Percentiles rank a stretch among this genome's conserved stretches.
phyloP scores from a whole-genome alignment of 1,140 invertebrate species.

The Papilio xuthus region DNA sequence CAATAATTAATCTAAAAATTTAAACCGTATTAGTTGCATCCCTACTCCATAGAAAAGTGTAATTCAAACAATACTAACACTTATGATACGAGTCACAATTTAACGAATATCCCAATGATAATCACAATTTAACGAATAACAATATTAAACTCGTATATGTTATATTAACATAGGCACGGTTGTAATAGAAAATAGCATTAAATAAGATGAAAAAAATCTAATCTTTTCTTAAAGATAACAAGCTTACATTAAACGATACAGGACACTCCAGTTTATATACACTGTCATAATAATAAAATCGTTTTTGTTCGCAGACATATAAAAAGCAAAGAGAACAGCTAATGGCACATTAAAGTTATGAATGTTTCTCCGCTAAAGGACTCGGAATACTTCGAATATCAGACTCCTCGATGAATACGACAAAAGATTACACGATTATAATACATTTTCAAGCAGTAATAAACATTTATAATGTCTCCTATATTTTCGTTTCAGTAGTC shows the following conservation, averaged over 20 bases:
- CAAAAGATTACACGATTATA: neutral
- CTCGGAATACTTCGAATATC: neutral
- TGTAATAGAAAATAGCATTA: neutral
- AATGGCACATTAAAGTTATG: constrained; percentile 23
- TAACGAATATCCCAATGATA: no score
- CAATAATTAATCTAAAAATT: no score
- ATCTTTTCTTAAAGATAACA: neutral
- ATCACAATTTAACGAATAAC: no score
- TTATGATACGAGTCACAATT: no score
- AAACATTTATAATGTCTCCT: constrained; percentile 8
- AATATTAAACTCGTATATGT: no score
- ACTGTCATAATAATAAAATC: neutral
- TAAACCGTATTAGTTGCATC: no score
- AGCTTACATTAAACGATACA: constrained; percentile 11
- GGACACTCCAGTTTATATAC: neutral
- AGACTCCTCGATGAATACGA: neutral
- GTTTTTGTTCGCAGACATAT: constrained; percentile 15
- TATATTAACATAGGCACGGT: neutral
- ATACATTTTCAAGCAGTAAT: neutral
- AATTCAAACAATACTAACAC: no score
- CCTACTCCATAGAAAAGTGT: no score
- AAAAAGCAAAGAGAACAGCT: constrained; percentile 1
- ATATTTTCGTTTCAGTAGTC: neutral
- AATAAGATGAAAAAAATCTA: neutral
- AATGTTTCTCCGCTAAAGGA: constrained; percentile 2